Base-by-base conservation (phyloP, 2,888 invertebrate species). In the Rhyacophila evoluta region DNA sequence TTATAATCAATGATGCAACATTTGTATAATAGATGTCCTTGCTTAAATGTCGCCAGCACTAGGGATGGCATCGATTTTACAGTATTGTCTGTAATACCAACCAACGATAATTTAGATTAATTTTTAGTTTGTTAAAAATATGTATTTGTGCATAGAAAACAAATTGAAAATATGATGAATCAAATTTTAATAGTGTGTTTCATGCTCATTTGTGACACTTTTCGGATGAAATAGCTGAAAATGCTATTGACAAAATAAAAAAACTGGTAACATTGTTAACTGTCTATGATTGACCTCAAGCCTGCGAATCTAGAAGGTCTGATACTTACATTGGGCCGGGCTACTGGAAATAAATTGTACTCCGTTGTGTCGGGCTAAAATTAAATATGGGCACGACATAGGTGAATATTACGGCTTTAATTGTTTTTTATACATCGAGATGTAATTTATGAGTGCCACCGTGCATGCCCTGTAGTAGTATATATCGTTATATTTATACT, bases 281-380 rank as follows among this genome's bases (percentile, higher is more conserved):
- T 88, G 87, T 89, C 89, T 89, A 89, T 89, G 89, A 89, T 89
- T 89, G 89, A 89, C 89, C 89, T 89, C 89, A 88, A 88, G 89
- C 89, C 89, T 88, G 79, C 75, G 78, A 75, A 81, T 76, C 88
- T 87, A 74, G 75, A 73, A 74, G 78, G 78, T 80, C 77, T 74
- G 74, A 79, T 79, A 79, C 74, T 36, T 80, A 72, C 73, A 88
- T 87, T 88, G 89, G 89, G 89, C 89, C 86, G 81, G 81, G 81
- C 81, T 78, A 74, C 76, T 76, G 78, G 41, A 80, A 73, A 75
- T 78, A 74, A 74, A 77, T 78, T 75, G 41, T 78, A 87, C 86
- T 86, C 87, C 89, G 88, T 87, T 85, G 85, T 88, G 86, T 88
- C 87, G 88, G 87, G 86, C 86, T 86, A 87, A 85, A 80, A 71